phyloP scores from a whole-genome alignment of 1,140 invertebrate species.

The Berghia stephanieae region DNA sequence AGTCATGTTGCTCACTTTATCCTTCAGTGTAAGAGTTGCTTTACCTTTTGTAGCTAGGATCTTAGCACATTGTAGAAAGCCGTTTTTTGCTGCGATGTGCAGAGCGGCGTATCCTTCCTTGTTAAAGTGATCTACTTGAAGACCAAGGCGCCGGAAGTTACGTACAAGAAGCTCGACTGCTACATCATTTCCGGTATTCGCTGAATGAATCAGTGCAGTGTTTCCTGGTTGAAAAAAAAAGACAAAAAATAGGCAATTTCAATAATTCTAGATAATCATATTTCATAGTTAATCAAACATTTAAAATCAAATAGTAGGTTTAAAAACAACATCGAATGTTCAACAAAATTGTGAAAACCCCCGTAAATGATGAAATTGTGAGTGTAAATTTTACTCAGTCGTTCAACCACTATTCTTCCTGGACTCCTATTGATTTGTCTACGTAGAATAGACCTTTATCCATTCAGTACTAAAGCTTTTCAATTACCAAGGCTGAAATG shows the following conservation, averaged over 20 bases:
- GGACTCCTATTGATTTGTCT: no score
- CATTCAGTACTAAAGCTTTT: no score
- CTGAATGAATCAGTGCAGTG: conserved; percentile 58
- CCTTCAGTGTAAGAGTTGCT: conserved; percentile 45
- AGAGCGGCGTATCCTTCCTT: conserved; percentile 59
- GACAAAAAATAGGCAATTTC: not conserved
- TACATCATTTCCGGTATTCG: conserved; percentile 61
- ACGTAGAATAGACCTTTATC: no score
- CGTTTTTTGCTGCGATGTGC: conserved; percentile 54
- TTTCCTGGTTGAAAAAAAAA: conserved; percentile 76
- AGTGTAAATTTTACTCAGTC: no score
- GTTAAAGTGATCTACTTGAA: conserved; percentile 58
- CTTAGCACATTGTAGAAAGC: conserved; percentile 56
- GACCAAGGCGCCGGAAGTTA: conserved; percentile 58
- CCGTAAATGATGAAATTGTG: no score
- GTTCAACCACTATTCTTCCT: no score
- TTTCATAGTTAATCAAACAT: not conserved
- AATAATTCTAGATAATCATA: no score
- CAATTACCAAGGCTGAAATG: no score
- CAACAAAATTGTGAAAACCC: not conserved
- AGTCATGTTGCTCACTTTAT: conserved; percentile 45
- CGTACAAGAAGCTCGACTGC: conserved; percentile 56
- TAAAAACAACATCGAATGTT: not conserved
- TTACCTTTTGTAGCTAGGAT: conserved; percentile 56
- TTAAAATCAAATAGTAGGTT: not conserved